Evolutionary conservation across 2,888 invertebrate species (phyloP).

Genomic region (Euzophera pinguis): DNA sequence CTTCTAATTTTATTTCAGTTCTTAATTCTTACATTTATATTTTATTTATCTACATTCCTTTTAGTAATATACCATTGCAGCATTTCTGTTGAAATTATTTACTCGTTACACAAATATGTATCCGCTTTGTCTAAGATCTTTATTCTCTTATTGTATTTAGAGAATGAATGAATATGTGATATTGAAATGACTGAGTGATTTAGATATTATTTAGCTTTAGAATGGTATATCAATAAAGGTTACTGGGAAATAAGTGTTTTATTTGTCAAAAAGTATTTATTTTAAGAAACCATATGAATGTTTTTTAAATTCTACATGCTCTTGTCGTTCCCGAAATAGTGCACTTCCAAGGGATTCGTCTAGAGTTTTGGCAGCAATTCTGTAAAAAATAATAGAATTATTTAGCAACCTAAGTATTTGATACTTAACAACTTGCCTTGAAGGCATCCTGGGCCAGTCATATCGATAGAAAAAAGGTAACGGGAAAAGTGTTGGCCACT

Average conservation of each 20-base stretch:
- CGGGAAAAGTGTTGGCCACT: no score
- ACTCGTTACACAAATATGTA: not conserved
- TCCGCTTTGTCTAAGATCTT: not conserved
- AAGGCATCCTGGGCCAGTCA: no score
- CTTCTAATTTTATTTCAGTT: no score
- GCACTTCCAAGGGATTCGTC: conserved; percentile 84
- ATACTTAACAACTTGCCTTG: no score
- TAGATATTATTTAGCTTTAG: conserved; percentile 9
- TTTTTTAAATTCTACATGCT: conserved; percentile 56
- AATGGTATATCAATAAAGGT: conserved; percentile 37
- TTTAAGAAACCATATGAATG: conserved; percentile 79
- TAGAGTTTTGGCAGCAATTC: conserved; percentile 81
- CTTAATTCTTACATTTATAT: no score
- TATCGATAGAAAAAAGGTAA: no score
- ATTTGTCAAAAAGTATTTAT: conserved; percentile 40
- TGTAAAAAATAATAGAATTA: conserved; percentile 33
- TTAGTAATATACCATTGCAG: no score
- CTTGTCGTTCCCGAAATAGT: conserved; percentile 77
- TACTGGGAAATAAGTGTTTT: conserved; percentile 24
- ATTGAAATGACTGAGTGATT: conserved; percentile 32
- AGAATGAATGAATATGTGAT: conserved; percentile 30
- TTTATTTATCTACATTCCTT: no score
- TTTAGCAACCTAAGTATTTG: no score
- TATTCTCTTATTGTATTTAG: conserved; percentile 12
- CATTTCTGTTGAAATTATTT: no score